A percentile compares a stretch with the other conserved stretches of the same genome.
phyloP scores from a whole-genome alignment of 1,140 invertebrate species.

The Tetragonula clypearis region DNA sequence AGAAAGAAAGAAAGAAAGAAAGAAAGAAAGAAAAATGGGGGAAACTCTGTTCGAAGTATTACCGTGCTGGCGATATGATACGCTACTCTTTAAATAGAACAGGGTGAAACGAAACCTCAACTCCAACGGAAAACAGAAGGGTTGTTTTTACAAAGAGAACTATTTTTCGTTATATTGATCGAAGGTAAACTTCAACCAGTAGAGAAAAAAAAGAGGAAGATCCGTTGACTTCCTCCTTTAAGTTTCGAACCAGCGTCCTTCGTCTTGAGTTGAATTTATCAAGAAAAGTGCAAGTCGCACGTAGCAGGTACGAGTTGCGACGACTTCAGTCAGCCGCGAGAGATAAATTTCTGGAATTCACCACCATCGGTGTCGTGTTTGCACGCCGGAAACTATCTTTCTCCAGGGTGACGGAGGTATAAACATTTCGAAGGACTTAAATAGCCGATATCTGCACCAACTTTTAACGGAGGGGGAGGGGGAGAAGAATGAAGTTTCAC shows the following conservation, averaged over 20 bases:
- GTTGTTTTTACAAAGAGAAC: neutral
- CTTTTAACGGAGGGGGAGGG: neutral
- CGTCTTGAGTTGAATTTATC: constrained; percentile 8
- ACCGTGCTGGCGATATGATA: neutral
- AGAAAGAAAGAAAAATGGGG: neutral
- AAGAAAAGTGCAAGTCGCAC: neutral
- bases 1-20: no score
- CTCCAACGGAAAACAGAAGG: no score
- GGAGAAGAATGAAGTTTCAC: neutral
- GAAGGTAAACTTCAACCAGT: neutral
- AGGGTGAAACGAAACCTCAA: neutral
- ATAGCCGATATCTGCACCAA: constrained; percentile 33
- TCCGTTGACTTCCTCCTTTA: neutral
- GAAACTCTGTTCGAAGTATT: neutral
- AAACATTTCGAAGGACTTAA: constrained; percentile 39
- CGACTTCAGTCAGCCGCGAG: neutral
- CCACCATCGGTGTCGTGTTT: constrained; percentile 24
- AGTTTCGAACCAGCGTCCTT: neutral
- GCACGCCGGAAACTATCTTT: constrained; percentile 36
- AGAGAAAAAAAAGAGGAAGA: neutral
- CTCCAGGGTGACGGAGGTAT: neutral
- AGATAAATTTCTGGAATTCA: constrained; percentile 37
- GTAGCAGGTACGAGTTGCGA: neutral
- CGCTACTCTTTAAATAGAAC: no score
- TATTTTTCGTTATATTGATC: neutral